A percentile compares a stretch with the other conserved stretches of the same genome.
These are phyloP conservation scores for Staurois parvus DNA, from an alignment of 2,797 vertebrate species.

Conservation along the genomic window DNA sequence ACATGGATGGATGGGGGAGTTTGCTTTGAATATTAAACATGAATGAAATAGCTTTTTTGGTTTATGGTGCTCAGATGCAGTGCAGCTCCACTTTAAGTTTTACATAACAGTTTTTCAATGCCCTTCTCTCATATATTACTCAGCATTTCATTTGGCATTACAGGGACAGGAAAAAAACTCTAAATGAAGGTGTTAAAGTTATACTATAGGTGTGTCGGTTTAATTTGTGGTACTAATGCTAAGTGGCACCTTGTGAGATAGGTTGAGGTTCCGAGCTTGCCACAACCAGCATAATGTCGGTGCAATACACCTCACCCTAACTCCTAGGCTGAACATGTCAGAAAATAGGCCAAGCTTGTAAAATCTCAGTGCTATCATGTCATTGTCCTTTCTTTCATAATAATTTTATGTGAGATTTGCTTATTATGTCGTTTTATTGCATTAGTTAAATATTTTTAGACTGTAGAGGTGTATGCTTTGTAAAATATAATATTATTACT, in stretches of 20 bases:
- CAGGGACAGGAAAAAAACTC: slow-evolving; percentile 9
- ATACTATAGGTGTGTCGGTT: slow-evolving; percentile 20
- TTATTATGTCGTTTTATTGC: neutral
- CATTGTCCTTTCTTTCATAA: slow-evolving; percentile 9
- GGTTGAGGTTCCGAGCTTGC: slow-evolving; percentile 9
- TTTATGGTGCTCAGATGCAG: no score
- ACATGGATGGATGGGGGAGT: no score
- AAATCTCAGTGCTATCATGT: slow-evolving; percentile 8
- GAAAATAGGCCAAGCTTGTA: slow-evolving; percentile 47
- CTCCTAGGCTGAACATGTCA: neutral
- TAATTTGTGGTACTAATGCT: slow-evolving; percentile 26
- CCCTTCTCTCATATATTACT: neutral
- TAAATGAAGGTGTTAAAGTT: neutral
- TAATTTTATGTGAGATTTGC: slow-evolving; percentile 10
- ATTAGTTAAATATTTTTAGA: neutral
- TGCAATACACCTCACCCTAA: slow-evolving; percentile 14
- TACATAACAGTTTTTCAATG: neutral
- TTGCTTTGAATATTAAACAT: no score
- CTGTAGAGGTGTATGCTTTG: neutral
- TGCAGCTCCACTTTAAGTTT: no score
- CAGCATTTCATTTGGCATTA: slow-evolving; percentile 4
- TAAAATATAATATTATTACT: neutral
- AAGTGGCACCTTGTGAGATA: slow-evolving; percentile 6
- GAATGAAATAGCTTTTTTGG: no score
- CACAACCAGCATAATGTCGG: neutral